Base-by-base conservation (phyloP, 2,797 vertebrate species). In the Enteromius treurensis region DNA sequence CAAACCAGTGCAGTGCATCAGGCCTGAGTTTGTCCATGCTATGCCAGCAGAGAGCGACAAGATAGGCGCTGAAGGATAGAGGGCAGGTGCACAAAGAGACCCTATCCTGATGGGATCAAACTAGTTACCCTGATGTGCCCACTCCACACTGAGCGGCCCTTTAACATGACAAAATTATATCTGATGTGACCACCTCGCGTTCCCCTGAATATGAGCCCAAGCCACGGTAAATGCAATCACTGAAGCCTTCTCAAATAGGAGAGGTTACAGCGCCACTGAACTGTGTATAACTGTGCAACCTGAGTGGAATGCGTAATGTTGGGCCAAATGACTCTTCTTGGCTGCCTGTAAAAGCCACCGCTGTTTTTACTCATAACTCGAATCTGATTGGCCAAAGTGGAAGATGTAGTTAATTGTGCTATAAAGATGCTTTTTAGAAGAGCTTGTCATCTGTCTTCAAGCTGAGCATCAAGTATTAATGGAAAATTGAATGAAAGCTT, bases 161-260 rank as follows among this genome's bases (percentile, higher is more conserved):
- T 84, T 86, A 86, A 87, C 85, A 87, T 88, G 86, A 85, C 86
- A 84, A 88, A 88, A 87, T 84, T 79, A 87, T 89, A 87, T 89
- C 73, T 87, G 88, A 87, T 85, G 77, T 87, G 64, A 79, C 77
- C 77, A 62, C 79, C 74, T 78, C 80, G 62, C 85, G 47, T 87
- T 87, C 75, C 82, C 80, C 76, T 45, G 74, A 80, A 84, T 80
- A 85, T 88, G 84, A 86, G 83, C 80, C 86, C 85, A 51, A 79
- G 70, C 80, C 82, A 86, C 68, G 64, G 77, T 82, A 82, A 90
- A 87, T 82, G 86, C 85, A 90, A 90, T 88, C 85, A 88, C 77
- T 83, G 77, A 70, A 88, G 85, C 87, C 73, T 81, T 85, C 81
- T 88, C 82, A 88, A 87, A 81, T 83, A 84, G 85, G 78, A 82